Evolutionary conservation across 2,888 invertebrate genomes (phyloP).

Genomic region (Leucophenga montana): DNA sequence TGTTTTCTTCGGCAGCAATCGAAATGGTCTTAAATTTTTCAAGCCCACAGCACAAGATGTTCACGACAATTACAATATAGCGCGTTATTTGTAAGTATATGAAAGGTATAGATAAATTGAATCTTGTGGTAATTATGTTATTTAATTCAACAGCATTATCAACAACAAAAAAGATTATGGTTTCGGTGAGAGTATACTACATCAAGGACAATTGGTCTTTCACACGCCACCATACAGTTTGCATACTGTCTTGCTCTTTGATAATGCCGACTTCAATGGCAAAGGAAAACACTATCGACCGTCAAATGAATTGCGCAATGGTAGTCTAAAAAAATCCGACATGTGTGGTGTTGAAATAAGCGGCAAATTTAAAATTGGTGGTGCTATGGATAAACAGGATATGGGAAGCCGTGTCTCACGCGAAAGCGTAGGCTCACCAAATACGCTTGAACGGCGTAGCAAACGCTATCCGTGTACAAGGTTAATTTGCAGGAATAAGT

Average conservation of each 20-base stretch:
- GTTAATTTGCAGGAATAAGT: neutral
- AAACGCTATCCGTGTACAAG: conserved; percentile 78
- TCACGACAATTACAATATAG: conserved; percentile 87
- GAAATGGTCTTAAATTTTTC: conserved; percentile 90
- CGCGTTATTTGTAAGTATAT: conserved; percentile 74
- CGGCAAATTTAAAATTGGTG: conserved; percentile 64
- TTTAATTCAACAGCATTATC: conserved; percentile 76
- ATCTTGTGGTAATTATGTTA: neutral
- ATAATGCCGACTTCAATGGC: conserved; percentile 74
- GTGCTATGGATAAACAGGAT: conserved; percentile 56
- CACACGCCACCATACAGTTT: conserved; percentile 91
- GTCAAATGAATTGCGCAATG: conserved; percentile 64
- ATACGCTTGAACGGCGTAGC: conserved; percentile 72
- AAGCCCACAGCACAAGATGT: conserved; percentile 87
- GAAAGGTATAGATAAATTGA: neutral
- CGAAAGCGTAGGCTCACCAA: conserved; percentile 72
- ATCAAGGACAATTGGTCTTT: conserved; percentile 89
- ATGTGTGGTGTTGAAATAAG: conserved; percentile 58
- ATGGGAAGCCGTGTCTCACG: conserved; percentile 68
- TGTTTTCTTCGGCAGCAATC: conserved; percentile 93
- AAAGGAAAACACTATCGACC: conserved; percentile 71
- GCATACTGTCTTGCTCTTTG: conserved; percentile 84
- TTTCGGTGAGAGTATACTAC: conserved; percentile 94
- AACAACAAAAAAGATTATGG: conserved; percentile 88
- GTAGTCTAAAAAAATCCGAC: conserved; percentile 69